Base-by-base conservation (phyloP, 2,797 vertebrate genomes). In the Synaphobranchus kaupii region DNA sequence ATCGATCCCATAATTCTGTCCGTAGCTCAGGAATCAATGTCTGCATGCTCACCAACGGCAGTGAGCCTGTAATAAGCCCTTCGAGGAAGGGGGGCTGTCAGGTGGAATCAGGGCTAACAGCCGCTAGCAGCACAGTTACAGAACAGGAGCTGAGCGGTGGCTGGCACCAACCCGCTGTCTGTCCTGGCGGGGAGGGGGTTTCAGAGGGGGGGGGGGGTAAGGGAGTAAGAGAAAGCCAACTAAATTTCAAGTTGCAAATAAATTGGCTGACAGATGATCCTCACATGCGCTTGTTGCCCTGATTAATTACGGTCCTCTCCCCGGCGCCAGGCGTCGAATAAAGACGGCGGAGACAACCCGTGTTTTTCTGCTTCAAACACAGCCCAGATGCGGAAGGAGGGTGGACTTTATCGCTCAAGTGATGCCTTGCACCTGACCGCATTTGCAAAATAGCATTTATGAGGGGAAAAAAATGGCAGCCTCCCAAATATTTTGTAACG, bases 41-140 rank as follows among this genome's bases (percentile, higher is more conserved):
- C 44, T 31, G 44, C 84, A 52, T 47, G 28, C 34, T 20, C 34
- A 8, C 56, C 83, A 17, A 84, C 34, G 66, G 83, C 31, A 52
- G 22, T 28, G 12, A 54, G 39, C 2, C 58, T 76, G 84, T 50
- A 31, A 73, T 73, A 66, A 39, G 48, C 28, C 68, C 28, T 22
- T 2, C 44, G 48, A 2, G 47, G 63, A 50, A 54, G 25, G 56
- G 20, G n/a, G 50, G n/a, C 47, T 73, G 84, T 85, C 84, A 85
- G 84, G 56, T 28, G 84, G 63, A 85, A 85, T 85, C 44, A 85
- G 20, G 31, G 84, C 44, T 73, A 85, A 85, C 84, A 85, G 44
- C 84, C 39, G 84, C 52, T 44, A 44, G 31, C 84, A 34, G 63
- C 13, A 12, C 20, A 4, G 28, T 25, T 63, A 63, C 15, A 58